Conservation (phyloP, 2,113 vertebrate genomes). For the Stomatorhinus ivindoensis region DNA sequence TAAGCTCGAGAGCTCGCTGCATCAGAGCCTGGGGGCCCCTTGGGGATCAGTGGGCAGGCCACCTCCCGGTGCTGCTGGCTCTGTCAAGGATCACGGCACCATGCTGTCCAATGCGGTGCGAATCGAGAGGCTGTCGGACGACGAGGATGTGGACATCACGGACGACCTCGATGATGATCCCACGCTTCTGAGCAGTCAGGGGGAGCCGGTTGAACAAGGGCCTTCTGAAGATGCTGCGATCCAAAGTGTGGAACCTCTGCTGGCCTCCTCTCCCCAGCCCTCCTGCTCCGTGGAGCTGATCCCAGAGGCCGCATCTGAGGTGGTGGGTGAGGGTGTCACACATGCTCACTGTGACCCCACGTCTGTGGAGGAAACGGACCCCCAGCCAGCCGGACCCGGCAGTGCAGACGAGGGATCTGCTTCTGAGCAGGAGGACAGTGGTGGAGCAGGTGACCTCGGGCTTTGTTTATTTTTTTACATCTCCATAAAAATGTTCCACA, state of each 20-base stretch:
- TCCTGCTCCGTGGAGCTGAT: not conserved
- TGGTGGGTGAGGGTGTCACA: not conserved
- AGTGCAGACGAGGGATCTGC: slow-evolving; percentile 2
- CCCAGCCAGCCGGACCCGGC: slow-evolving; percentile 23
- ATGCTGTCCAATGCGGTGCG: slow-evolving; percentile 73
- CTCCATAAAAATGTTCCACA: not conserved
- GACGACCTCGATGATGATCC: slow-evolving; percentile 61
- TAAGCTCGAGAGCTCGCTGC: slow-evolving; percentile 55
- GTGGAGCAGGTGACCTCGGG: slow-evolving; percentile 29
- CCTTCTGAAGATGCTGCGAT: not conserved
- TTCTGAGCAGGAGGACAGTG: slow-evolving; percentile 9
- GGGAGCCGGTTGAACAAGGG: not conserved
- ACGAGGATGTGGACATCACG: slow-evolving; percentile 94
- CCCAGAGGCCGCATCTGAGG: not conserved
- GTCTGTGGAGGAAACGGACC: slow-evolving; percentile 10
- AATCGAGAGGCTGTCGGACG: slow-evolving; percentile 84
- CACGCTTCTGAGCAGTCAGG: not conserved
- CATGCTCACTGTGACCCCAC: not conserved
- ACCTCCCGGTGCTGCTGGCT: not conserved
- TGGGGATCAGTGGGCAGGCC: slow-evolving; percentile 25
- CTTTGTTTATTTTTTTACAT: not conserved
- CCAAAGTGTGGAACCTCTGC: not conserved
- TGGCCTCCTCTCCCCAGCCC: not conserved
- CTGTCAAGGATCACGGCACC: slow-evolving; percentile 31
- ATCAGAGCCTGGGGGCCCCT: slow-evolving; percentile 43